Evolutionary conservation across 2,797 vertebrate genomes (phyloP).

Genomic region (Pangasius djambal): DNA sequence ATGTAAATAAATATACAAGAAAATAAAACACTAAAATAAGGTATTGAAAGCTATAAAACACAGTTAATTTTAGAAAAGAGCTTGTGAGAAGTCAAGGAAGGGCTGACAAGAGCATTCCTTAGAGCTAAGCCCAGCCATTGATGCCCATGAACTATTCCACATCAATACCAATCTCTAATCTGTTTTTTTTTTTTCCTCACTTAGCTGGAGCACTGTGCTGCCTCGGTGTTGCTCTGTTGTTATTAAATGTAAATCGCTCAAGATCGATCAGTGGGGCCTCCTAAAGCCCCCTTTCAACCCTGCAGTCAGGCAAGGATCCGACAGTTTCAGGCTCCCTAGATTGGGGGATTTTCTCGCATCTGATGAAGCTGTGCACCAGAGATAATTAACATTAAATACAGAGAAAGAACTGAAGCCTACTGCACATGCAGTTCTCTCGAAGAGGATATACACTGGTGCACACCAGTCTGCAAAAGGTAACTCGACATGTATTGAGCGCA

Average conservation of each 20-base stretch:
- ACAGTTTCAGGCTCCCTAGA: slow-evolving; percentile 26
- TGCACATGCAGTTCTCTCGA: background rate
- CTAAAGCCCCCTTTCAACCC: slow-evolving; percentile 3
- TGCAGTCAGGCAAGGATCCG: background rate
- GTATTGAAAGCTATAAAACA: background rate
- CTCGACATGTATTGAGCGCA: background rate
- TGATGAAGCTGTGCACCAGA: slow-evolving; percentile 10
- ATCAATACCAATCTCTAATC: slow-evolving; percentile 36
- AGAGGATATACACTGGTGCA: background rate
- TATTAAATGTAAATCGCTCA: slow-evolving; percentile 32
- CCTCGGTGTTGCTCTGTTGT: slow-evolving; percentile 12
- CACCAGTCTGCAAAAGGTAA: background rate
- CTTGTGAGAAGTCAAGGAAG: background rate
- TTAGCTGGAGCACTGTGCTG: background rate
- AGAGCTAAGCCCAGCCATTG: background rate
- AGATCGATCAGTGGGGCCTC: slow-evolving; percentile 44
- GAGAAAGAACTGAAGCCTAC: background rate
- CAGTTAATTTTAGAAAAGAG: background rate
- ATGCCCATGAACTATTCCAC: slow-evolving; percentile 11
- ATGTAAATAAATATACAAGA: background rate
- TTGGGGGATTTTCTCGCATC: slow-evolving; percentile 46
- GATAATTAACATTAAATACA: background rate
- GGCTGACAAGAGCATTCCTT: background rate
- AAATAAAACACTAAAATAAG: background rate
- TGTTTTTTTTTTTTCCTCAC: slow-evolving; percentile 9